phyloP scores from a whole-genome alignment of 2,797 vertebrate species.

The Haliaeetus vocifer region DNA sequence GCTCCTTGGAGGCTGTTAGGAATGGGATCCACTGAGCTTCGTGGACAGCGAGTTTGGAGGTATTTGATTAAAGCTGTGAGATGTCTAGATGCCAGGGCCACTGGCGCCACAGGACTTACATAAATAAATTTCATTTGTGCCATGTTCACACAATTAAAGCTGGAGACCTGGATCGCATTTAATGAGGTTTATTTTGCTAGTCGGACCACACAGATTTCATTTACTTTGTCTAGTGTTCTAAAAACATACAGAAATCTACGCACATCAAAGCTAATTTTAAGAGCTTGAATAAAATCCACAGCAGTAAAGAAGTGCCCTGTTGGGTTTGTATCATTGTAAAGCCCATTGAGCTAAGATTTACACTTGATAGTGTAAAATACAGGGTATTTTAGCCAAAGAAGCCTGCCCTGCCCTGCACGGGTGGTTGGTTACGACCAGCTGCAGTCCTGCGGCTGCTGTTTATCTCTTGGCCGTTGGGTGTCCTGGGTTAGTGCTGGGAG shows the following conservation, averaged over 20 bases:
- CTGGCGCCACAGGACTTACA: background rate
- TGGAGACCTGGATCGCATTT: background rate
- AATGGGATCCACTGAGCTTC: background rate
- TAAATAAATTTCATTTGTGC: constrained; percentile 25
- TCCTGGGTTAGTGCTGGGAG: background rate
- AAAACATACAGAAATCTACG: background rate
- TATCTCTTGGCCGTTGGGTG: background rate
- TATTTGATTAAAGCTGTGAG: background rate
- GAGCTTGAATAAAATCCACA: background rate
- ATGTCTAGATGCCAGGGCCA: background rate
- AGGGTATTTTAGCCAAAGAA: background rate
- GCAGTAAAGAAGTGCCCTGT: background rate
- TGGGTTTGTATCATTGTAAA: background rate
- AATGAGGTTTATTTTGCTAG: constrained; percentile 31
- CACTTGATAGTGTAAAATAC: background rate
- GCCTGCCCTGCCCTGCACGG: background rate
- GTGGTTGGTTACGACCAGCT: background rate
- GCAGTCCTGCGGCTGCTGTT: background rate
- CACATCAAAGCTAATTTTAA: background rate
- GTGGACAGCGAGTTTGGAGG: background rate
- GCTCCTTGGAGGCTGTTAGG: background rate
- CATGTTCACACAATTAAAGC: background rate
- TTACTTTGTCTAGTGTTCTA: background rate
- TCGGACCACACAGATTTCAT: background rate
- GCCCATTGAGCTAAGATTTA: background rate